These are phyloP conservation scores for Chironex yamaguchii DNA, from an alignment of 30 jellyfish, hydroid and myxozoan species.

Conservation along the genomic window DNA sequence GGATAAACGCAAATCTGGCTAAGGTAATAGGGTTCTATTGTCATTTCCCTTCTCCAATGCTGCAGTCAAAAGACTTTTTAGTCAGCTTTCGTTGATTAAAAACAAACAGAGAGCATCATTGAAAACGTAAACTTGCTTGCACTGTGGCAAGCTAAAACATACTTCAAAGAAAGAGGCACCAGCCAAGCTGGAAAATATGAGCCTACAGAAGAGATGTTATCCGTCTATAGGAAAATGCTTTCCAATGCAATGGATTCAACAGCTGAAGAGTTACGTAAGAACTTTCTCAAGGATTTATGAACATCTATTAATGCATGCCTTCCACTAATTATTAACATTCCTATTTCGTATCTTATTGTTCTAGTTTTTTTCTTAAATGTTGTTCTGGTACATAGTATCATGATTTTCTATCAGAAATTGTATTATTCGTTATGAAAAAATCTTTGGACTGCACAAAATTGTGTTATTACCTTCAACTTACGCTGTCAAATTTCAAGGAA, in stretches of 20 bases:
- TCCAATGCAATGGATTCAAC: constrained; percentile 1
- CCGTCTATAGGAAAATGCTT: neutral
- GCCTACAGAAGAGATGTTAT: neutral
- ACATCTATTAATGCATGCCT: no score
- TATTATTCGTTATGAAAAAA: no score
- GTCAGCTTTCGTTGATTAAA: constrained; percentile 42
- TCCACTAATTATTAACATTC: no score
- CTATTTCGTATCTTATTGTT: no score
- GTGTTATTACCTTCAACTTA: no score
- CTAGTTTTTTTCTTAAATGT: no score
- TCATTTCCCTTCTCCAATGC: constrained; percentile 60
- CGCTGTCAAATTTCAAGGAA: no score
- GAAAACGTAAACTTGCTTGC: constrained; percentile 34
- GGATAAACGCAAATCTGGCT: neutral
- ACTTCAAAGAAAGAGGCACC: neutral
- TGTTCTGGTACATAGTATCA: no score
- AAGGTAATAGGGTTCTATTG: constrained; percentile 5
- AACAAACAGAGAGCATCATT: constrained; percentile 15
- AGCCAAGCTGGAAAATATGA: neutral
- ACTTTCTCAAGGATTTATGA: neutral
- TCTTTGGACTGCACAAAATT: no score
- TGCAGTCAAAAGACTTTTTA: constrained; percentile 38
- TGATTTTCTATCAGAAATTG: no score
- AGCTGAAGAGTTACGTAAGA: neutral
- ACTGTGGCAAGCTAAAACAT: constrained; percentile 16